Evolutionary conservation across 1,140 invertebrate genomes (phyloP), one percentile per base, ranked within the genome.

Genomic region (Aphaenogaster ashmeadi): DNA sequence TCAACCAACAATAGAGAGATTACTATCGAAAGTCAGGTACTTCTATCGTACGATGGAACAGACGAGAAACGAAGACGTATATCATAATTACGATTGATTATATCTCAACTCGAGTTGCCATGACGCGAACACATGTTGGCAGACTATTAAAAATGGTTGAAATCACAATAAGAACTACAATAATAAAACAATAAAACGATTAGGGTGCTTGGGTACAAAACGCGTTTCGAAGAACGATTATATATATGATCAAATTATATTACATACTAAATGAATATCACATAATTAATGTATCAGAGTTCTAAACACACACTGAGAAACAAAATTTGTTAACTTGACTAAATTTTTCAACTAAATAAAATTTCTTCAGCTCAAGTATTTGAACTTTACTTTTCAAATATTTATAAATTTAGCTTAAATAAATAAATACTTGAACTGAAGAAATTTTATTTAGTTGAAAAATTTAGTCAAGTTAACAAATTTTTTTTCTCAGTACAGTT

Each of bases 81-180:
- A 52, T 79, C 60, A 79, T 52, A 80, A 80, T 80, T 67, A 41
- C 21, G 64, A 80, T 69, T 33, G 62, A 80, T 80, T 80, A 44
- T 54, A 69, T 80, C 64, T 69, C 47, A 60, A 64, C 58, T 64
- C 18, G 36, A 50, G 8, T 80, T 54, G n/a, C 62, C 21, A 52
- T 38, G 47, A 80, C 21, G 44, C 33, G 62, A 67, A 80, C 64
- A 80, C 9, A n/a, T 54, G 62, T 80, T 41, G 78, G 44, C 33
- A 52, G 8, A n/a, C 78, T 66, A 80, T 54, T 80, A 54, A 69
- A 80, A 67, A 50, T 67, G 6, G 38, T 62, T 44, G n/a, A 67
- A 80, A 67, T 67, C 33, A 5, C 13, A 80, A 67, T n/a, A 13
- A 27, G 7, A 52, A 52, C 7, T 64, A 33, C 18, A 60, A 78